Conservation (phyloP, 2,113 vertebrate genomes). For the Pseudonaja textilis region DNA sequence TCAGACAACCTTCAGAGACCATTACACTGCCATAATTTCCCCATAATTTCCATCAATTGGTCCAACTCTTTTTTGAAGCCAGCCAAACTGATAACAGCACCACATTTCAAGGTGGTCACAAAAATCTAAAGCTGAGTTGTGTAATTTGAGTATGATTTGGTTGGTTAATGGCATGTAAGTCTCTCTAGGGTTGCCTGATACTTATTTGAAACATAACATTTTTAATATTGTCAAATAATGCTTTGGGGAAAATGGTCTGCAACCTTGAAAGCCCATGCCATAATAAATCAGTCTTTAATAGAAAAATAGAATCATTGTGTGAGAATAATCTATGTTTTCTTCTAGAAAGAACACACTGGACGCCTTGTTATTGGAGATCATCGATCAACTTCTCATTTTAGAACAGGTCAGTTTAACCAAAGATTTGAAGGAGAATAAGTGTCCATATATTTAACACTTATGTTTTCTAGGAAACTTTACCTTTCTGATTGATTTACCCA, state of each 20-base stretch:
- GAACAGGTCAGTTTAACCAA: constrained; percentile 77
- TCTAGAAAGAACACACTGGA: constrained; percentile 82
- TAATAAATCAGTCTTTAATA: background rate
- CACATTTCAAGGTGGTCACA: background rate
- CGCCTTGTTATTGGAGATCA: constrained; percentile 84
- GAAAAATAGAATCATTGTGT: background rate
- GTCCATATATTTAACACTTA: background rate
- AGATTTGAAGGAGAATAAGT: constrained; percentile 33
- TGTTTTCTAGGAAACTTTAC: background rate
- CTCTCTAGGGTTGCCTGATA: no score
- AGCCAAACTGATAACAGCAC: background rate
- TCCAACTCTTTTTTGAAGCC: background rate
- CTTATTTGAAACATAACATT: constrained; percentile 30
- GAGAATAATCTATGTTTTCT: constrained; percentile 52
- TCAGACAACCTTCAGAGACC: background rate
- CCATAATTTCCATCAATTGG: background rate
- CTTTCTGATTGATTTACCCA: background rate
- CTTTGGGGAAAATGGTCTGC: background rate
- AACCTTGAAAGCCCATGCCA: background rate
- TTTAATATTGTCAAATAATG: background rate
- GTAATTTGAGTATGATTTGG: background rate
- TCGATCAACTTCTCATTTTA: constrained; percentile 82
- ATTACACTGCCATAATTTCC: background rate
- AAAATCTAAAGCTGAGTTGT: background rate
- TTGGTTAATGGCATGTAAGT: background rate